Evolutionary conservation across 2,797 vertebrate species (phyloP).

Genomic region (Podargus strigoides): DNA sequence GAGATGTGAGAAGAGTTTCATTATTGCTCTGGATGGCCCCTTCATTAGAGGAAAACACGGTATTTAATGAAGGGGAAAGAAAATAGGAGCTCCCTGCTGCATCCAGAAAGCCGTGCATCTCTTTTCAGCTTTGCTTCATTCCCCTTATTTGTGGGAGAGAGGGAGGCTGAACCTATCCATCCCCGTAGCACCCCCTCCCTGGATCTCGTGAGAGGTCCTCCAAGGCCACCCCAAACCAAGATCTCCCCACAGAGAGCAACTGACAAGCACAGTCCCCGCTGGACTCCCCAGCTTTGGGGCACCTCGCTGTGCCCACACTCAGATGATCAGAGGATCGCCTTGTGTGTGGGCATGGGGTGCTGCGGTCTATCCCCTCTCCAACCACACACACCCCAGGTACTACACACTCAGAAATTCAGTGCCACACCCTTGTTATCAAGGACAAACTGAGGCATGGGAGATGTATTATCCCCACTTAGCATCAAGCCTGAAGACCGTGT

Average conservation of each 20-base stretch:
- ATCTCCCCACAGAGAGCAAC: neutral
- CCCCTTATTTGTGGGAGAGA: neutral
- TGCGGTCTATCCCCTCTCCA: neutral
- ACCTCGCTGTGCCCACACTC: neutral
- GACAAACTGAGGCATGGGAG: neutral
- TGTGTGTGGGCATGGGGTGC: accelerated
- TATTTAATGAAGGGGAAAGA: slow-evolving; percentile 47
- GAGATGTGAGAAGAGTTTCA: slow-evolving; percentile 31
- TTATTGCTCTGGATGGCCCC: slow-evolving; percentile 48
- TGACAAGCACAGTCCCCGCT: accelerated
- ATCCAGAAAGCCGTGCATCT: neutral
- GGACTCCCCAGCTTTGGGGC: neutral
- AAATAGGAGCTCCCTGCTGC: slow-evolving; percentile 13
- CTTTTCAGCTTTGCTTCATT: neutral
- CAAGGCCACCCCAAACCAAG: neutral
- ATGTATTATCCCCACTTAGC: neutral
- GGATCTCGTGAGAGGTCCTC: neutral
- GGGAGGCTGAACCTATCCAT: neutral
- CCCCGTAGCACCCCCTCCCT: accelerated
- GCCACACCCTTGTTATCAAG: neutral
- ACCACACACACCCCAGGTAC: neutral
- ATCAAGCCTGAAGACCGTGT: neutral
- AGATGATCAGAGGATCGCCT: neutral
- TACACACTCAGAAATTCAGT: neutral
- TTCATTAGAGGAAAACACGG: slow-evolving; percentile 32